Conservation (phyloP, 2,797 vertebrate species). For the Parauchenoglanis ngamensis region DNA sequence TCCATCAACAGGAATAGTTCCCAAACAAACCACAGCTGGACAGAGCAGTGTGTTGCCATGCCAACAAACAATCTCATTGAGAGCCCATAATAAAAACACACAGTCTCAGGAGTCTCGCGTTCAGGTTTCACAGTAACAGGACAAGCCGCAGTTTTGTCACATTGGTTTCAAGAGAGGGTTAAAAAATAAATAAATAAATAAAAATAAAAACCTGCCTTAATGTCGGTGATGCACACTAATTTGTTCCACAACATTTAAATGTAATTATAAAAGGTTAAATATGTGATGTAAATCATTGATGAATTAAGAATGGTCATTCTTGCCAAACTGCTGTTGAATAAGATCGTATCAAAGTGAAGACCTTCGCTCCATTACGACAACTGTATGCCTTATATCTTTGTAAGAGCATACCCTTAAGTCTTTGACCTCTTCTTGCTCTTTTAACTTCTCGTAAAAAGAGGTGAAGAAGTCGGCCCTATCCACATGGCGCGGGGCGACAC, state of each 20-base stretch:
- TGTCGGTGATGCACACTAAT: background rate
- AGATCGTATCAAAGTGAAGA: background rate
- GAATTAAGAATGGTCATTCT: background rate
- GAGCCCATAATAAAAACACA: too few species aligned
- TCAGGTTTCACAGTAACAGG: background rate
- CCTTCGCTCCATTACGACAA: background rate
- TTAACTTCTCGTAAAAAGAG: slow-evolving; percentile 88
- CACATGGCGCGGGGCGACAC: slow-evolving; percentile 86
- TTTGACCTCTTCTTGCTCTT: slow-evolving; percentile 88
- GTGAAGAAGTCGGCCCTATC: slow-evolving; percentile 88
- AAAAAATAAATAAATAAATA: too few species aligned
- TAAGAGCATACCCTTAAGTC: slow-evolving; percentile 78
- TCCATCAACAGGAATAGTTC: background rate
- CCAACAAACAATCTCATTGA: background rate
- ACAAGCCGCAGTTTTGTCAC: background rate
- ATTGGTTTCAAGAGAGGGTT: background rate
- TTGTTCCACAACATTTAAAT: background rate
- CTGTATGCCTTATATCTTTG: too few species aligned
- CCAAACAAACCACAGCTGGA: background rate
- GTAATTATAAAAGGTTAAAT: background rate
- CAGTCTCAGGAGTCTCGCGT: background rate
- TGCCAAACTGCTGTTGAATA: background rate
- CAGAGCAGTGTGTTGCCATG: background rate
- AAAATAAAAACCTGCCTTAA: background rate
- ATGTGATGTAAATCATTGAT: background rate